Evolutionary conservation across 1,140 invertebrate species (phyloP), one percentile per base, ranked within the genome.

Genomic region (Drosophila novamexicana): DNA sequence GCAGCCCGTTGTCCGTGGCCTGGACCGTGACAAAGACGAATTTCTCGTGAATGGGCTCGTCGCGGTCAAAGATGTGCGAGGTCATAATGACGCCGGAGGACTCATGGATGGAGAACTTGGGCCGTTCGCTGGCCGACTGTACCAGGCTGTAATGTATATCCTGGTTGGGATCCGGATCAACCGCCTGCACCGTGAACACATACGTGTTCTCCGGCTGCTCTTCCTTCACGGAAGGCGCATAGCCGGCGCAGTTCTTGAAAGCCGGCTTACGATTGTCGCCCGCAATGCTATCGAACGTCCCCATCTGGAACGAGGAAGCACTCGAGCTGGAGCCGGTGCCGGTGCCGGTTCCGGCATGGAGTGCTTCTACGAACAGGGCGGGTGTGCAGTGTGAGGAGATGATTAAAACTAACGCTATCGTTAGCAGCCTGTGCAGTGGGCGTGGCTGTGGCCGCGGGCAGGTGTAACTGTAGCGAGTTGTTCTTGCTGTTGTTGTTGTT

Each of bases 1-100:
- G 97, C 76, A 94, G 94, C 6, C 97, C 97, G 93, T 97, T 97
- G 92, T 98, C 97, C 61, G 95, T 96, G 0, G 97, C 97, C 84
- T 96, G 94, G 2, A 97, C 95, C 1, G 95, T 96, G 7, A 92
- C 81, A 52, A 92, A 92, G 2, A 92, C 91, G 93, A 97, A 96
- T 89, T 97, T 98, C 88, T 98, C 96, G 76, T 96, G 94, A 10
- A 95, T 94, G 7, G 97, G 97, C 81, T 97, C 97, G 91, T 98
- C 97, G 71, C 97, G 94, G 92, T 98, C 97, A 81, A 98, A 96
- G 47, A 94, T 93, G 91, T 95, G 95, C 47, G 94, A 95, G 12
- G 97, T 97, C 45, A 92, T 95, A 53, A 98, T 96, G 45, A 94
- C 93, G 12, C 97, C 97, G 12, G 96, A 96, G 6, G 92, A 91